phyloP scores from a whole-genome alignment of 1,140 invertebrate species.

The Caenorhabditis brenneri region DNA sequence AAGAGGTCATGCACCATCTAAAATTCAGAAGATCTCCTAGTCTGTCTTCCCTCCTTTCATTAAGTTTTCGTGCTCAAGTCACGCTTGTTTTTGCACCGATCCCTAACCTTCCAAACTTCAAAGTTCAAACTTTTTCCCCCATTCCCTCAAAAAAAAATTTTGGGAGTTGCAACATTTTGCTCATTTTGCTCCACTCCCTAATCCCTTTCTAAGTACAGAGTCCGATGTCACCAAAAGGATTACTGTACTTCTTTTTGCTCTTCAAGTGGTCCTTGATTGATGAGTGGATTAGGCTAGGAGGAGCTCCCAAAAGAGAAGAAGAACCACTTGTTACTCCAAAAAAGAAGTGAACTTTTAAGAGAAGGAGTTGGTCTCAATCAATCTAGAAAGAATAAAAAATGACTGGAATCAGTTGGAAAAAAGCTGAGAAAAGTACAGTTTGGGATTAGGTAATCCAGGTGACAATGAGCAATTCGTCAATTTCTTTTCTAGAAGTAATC shows the following conservation, averaged over 20 bases:
- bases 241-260: not conserved
- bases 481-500: too few species aligned
- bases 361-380: not conserved
- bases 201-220: not conserved
- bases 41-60: too few species aligned
- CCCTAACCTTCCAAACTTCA: conserved; percentile 26
- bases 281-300: conserved; percentile 24
- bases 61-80: not conserved
- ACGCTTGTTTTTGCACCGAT: not conserved
- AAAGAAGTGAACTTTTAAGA: not conserved
- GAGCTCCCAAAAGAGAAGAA: not conserved
- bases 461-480: too few species aligned
- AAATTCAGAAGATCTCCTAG: too few species aligned
- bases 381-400: not conserved
- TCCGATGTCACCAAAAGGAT: conserved; percentile 17
- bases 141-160: too few species aligned
- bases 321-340: not conserved
- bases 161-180: too few species aligned
- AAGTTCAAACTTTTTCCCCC: not conserved
- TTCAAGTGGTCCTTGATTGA: conserved; percentile 36
- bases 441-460: too few species aligned
- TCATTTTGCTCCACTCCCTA: not conserved
- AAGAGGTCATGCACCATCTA: too few species aligned
- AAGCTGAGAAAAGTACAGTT: too few species aligned
- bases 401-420: too few species aligned